Evolutionary conservation across 2,113 vertebrate genomes (phyloP), one percentile per base, ranked within the genome.

Genomic region (Misgurnus anguillicaudatus): DNA sequence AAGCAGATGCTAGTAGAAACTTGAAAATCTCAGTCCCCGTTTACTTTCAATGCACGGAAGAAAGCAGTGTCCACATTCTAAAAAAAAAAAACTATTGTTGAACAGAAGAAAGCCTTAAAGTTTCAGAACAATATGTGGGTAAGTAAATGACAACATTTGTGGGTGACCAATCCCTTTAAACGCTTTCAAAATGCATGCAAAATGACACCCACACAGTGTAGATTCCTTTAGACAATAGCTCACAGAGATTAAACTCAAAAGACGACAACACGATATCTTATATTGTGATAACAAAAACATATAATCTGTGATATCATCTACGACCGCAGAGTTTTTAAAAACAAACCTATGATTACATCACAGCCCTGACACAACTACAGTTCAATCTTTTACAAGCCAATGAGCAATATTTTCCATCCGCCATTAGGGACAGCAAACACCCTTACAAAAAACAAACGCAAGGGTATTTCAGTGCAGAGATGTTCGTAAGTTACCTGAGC

Each of bases 401-500:
- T 76, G 47, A 60, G 71, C 17, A 47, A 65, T 19, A n/a, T 64
- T 65, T 73, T 45, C 51, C 57, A 72, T 74, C 38, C 58, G 16
- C 41, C 36, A 55, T 74, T 61, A 10, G 8, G 9, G 47, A 48
- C 41, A 45, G 53, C 58, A 77, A 71, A 82, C 31, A 38, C 17
- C 38, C 39, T 71, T 19, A 21, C 39, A 16, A 39, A n/a, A 31
- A 64, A 36, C 11, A 79, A 73, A 68, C 71, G 67, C 39, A 61
- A 24, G 8, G 55, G 38, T 13, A 47, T 66, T 64, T 65, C 36
- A 78, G 58, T 53, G 45, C 60, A 16, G 51, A 74, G 65, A 72
- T 83, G 78, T 87, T 84, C 81, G 80, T 77, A 79, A 80, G 89
- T 90, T 87, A 91, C 88, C 86, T 85, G 88, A 91, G 88, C 88